These are phyloP conservation scores for Heterodera filipjevi DNA, from an alignment of 2,888 invertebrate species.

Conservation along the genomic window DNA sequence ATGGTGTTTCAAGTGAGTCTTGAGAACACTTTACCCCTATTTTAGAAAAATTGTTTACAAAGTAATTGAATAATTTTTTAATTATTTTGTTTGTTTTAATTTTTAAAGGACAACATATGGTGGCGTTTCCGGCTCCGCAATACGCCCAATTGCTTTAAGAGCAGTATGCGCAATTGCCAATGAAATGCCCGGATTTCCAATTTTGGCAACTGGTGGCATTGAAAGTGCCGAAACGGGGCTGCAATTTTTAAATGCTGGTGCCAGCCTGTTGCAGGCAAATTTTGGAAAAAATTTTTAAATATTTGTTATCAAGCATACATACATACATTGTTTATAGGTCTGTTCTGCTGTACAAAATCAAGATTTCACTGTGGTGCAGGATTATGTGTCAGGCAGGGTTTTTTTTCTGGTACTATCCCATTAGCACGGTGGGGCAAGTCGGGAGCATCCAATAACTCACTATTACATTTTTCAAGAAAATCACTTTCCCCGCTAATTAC, in stretches of 20 bases:
- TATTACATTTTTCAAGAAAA: no score
- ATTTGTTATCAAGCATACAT: neutral
- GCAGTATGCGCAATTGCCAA: conserved; percentile 87
- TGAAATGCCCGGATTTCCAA: conserved; percentile 81
- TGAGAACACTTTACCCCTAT: no score
- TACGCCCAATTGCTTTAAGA: conserved; percentile 86
- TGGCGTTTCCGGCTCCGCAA: conserved; percentile 72
- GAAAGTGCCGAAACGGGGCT: conserved; percentile 92
- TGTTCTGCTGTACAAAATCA: conserved; percentile 98
- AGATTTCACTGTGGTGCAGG: conserved; percentile 93
- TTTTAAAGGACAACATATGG: conserved; percentile 68
- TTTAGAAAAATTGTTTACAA: no score
- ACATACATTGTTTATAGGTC: conserved; percentile 70
- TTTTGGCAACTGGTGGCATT: conserved; percentile 93
- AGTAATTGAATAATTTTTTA: no score
- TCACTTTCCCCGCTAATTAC: no score
- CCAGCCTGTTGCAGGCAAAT: conserved; percentile 83
- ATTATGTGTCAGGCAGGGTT: conserved; percentile 77
- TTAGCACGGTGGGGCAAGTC: no score
- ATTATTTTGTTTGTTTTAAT: conserved; percentile 7
- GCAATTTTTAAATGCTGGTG: conserved; percentile 92
- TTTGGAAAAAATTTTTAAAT: no score
- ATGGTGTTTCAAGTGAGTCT: no score
- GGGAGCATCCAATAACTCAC: no score
- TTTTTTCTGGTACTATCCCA: no score